A percentile compares a stretch with the other conserved stretches of the same genome.
These are phyloP conservation scores for Tachysurus vachellii DNA, from an alignment of 2,113 vertebrate genomes.

Conservation along the genomic window DNA sequence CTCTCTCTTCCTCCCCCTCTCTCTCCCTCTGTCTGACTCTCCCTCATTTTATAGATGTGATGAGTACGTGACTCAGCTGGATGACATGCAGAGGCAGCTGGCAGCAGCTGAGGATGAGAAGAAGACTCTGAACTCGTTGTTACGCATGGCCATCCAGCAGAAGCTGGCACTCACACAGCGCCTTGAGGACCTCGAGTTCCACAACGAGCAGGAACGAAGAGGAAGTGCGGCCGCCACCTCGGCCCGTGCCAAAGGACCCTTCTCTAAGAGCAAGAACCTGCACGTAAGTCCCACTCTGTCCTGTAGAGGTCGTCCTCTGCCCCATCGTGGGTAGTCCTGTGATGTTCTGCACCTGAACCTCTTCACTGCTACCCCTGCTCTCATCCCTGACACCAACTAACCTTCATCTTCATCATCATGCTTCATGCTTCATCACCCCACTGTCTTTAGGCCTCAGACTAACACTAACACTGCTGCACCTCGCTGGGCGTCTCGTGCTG, in stretches of 20 bases:
- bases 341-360: not conserved
- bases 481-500: not conserved
- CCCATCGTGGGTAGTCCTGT: slow-evolving; percentile 38
- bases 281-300: slow-evolving; percentile 85
- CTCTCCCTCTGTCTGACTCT: not conserved
- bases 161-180: slow-evolving; percentile 76
- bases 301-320: slow-evolving; percentile 67
- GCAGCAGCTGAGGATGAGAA: slow-evolving; percentile 76
- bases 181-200: slow-evolving; percentile 77
- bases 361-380: not conserved
- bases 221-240: slow-evolving; percentile 65
- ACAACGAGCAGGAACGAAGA: slow-evolving; percentile 90
- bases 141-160: slow-evolving; percentile 78
- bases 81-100: slow-evolving; percentile 78
- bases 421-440: not conserved
- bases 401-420: slow-evolving; percentile 6
- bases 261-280: slow-evolving; percentile 80
- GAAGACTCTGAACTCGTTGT: slow-evolving; percentile 76
- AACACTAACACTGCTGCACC: not conserved
- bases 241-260: slow-evolving; percentile 75
- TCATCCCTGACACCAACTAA: slow-evolving; percentile 17
- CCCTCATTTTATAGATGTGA: slow-evolving; percentile 67
- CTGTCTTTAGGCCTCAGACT: not conserved
- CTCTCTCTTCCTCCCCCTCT: not conserved
- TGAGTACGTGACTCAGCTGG: slow-evolving; percentile 75